Conservation (phyloP, 2,113 vertebrate genomes). For the Dipodomys stephensi region DNA sequence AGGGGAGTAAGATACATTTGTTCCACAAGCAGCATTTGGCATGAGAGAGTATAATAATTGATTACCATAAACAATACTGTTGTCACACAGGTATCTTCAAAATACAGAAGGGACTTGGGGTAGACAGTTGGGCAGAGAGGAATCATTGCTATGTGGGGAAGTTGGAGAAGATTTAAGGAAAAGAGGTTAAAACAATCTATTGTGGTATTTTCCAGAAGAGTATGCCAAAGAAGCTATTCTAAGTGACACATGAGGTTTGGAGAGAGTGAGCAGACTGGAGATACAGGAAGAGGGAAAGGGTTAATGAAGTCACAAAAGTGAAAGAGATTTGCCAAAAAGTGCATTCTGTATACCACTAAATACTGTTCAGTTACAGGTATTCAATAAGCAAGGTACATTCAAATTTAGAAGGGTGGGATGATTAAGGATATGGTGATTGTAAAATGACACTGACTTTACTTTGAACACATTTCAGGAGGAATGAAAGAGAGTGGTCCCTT, state of each 20-base stretch:
- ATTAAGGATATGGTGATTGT: not conserved
- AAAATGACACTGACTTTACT: not conserved
- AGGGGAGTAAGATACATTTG: not conserved
- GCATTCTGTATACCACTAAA: not conserved
- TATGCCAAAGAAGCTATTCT: not conserved
- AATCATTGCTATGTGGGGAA: not conserved
- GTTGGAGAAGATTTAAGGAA: not conserved
- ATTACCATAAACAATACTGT: fast-evolving
- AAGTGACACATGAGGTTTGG: not conserved
- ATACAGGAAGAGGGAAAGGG: not conserved
- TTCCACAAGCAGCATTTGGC: not conserved
- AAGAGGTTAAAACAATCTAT: not conserved
- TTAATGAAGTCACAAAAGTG: not conserved
- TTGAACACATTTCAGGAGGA: not conserved
- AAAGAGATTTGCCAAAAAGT: not conserved
- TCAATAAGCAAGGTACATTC: not conserved
- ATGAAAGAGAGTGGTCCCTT: not conserved
- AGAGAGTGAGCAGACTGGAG: not conserved
- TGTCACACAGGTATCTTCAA: not conserved
- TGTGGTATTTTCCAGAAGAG: not conserved
- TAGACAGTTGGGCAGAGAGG: too few species aligned
- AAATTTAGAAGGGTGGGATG: not conserved
- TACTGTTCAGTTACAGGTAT: not conserved
- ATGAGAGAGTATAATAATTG: not conserved
- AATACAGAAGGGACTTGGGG: not conserved